Evolutionary conservation across 2,888 invertebrate genomes (phyloP), one percentile per base, ranked within the genome.

Genomic region (Helicoverpa assulta): DNA sequence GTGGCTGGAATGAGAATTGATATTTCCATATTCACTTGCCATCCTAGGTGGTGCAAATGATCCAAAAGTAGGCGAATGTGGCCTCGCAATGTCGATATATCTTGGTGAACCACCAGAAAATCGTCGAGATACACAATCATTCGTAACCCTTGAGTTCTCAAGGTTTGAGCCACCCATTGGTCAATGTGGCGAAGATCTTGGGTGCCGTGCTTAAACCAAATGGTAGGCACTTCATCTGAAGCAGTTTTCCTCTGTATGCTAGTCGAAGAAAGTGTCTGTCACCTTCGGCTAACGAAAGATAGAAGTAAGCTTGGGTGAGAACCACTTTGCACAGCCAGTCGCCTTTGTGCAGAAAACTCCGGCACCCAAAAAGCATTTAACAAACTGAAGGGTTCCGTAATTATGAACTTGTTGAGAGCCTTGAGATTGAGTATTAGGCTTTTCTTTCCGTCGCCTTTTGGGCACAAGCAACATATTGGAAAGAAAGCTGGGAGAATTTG

Each of bases 1-100:
- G 65, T 14, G 82, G 76, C 7, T 6, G n/a, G n/a, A n/a, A n/a
- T 21, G 4, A 75, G 57, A 0, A 73, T n/a, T 0, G 77, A 78
- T 51, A 79, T 79, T 14, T 64, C 21, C 56, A 19, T 64, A 61
- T 79, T 79, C 8, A 60, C 5, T 21, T 57, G 56, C 56, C 56
- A 57, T 6, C 40, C 56, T 7, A 57, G 56, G n/a, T 57, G 14
- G 3, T 57, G n/a, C n/a, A n/a, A n/a, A n/a, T n/a, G n/a, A n/a
- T n/a, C n/a, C n/a, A n/a, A n/a, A n/a, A n/a, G n/a, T n/a, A n/a
- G n/a, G n/a, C n/a, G n/a, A n/a, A n/a, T n/a, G n/a, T n/a, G n/a
- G n/a, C n/a, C n/a, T n/a, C n/a, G n/a, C n/a, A n/a, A n/a, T n/a
- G n/a, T n/a, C n/a, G n/a, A n/a, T n/a, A n/a, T n/a, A n/a, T n/a